phyloP scores from a whole-genome alignment of 2,113 vertebrate genomes.

The Paratilapia polleni region DNA sequence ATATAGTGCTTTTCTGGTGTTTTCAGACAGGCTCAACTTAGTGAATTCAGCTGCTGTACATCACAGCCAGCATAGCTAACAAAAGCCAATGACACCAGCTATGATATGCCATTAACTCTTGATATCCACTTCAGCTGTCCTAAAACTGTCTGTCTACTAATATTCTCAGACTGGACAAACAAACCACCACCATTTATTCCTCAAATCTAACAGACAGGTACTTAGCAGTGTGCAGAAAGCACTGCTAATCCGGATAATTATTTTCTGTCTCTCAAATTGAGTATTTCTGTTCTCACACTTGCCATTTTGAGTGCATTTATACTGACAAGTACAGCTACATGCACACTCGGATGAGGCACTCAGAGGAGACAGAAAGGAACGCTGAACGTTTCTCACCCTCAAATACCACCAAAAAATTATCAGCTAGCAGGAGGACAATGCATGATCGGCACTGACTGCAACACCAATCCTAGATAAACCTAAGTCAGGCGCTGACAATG shows the following conservation, averaged over 20 bases:
- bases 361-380: too few species aligned
- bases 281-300: neutral
- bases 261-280: neutral
- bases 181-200: neutral
- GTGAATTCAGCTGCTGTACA: neutral
- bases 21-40: neutral
- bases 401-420: neutral
- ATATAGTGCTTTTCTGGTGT: neutral
- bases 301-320: neutral
- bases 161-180: neutral
- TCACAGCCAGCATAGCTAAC: neutral
- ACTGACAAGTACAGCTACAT: neutral
- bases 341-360: too few species aligned
- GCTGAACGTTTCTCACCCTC: neutral
- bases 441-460: neutral
- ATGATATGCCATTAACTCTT: neutral
- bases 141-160: neutral
- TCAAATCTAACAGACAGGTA: neutral
- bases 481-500: neutral
- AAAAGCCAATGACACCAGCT: neutral
- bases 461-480: fast-evolving
- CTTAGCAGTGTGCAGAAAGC: neutral
- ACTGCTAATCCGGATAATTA: neutral
- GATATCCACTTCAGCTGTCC: neutral
- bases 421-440: neutral